Percentiles rank a stretch among this genome's conserved stretches.
Conservation (phyloP, 1,140 invertebrate species). For the Fopius arisanus region DNA sequence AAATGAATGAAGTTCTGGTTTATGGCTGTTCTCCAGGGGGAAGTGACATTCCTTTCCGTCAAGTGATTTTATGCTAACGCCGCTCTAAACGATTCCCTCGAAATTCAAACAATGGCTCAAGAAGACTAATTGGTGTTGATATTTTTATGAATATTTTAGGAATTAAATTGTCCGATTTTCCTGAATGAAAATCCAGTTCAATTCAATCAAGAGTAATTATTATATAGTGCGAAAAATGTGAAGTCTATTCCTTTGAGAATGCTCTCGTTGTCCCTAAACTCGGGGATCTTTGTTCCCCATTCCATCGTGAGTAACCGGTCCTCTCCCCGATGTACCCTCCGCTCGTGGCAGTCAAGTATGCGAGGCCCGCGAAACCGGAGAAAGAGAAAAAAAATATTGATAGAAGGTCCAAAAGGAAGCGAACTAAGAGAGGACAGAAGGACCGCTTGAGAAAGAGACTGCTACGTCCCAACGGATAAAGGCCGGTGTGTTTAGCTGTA, state of each 20-base stretch:
- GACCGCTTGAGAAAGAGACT: conserved; percentile 13
- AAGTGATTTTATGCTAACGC: background rate
- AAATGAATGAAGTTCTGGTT: background rate
- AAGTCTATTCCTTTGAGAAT: background rate
- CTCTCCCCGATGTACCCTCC: conserved; percentile 33
- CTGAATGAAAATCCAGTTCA: no score
- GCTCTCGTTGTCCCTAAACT: background rate
- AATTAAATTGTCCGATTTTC: no score
- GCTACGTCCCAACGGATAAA: conserved; percentile 9
- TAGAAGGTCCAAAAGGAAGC: conserved; percentile 29
- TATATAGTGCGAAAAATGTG: background rate
- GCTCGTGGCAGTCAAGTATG: conserved; percentile 60
- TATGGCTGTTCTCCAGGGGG: background rate
- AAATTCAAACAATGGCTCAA: background rate
- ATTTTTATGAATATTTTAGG: no score
- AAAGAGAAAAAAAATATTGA: conserved; percentile 24
- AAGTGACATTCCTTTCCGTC: background rate
- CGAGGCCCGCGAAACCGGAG: conserved; percentile 42
- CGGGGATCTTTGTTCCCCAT: background rate
- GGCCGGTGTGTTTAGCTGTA: conserved; percentile 14
- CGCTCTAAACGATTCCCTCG: background rate
- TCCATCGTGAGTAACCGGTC: conserved; percentile 6
- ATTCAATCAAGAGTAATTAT: no score
- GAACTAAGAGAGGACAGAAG: conserved; percentile 24
- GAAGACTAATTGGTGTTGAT: background rate